Conservation (phyloP, 2,113 vertebrate species). For the Brachirus orientalis region DNA sequence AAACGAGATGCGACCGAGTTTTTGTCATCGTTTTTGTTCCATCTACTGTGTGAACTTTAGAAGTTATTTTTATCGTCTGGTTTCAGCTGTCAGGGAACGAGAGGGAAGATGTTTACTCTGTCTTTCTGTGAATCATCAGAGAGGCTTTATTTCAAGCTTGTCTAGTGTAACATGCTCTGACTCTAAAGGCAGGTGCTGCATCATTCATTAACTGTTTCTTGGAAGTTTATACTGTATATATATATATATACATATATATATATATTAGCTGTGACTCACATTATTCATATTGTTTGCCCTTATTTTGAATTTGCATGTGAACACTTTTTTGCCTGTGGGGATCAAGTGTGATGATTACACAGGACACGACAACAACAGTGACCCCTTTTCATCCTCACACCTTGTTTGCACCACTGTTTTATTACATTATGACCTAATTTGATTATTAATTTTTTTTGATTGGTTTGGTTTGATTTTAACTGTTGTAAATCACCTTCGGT, state of each 20-base stretch:
- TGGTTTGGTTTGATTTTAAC: too few relatives aligned
- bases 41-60: slow-evolving; percentile 10
- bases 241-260: too few relatives aligned
- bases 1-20: not conserved
- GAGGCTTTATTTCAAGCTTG: slow-evolving; percentile 57
- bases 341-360: too few relatives aligned
- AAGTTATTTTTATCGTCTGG: slow-evolving; percentile 44
- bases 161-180: slow-evolving; percentile 33
- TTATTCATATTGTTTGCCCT: slow-evolving; percentile 9
- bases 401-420: too few relatives aligned
- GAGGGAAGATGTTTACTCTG: not conserved
- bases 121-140: slow-evolving; percentile 36
- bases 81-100: slow-evolving; percentile 18
- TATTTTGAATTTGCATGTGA: not conserved
- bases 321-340: too few relatives aligned
- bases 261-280: not conserved
- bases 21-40: too few relatives aligned
- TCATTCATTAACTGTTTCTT: slow-evolving; percentile 25
- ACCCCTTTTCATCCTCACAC: too few relatives aligned
- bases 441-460: too few relatives aligned
- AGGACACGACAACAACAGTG: too few relatives aligned
- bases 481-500: too few relatives aligned
- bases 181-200: slow-evolving; percentile 17
- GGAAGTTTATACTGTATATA: not conserved
- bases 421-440: too few relatives aligned